A percentile compares a stretch with the other conserved stretches of the same genome.
phyloP scores from a whole-genome alignment of 2,888 invertebrate genomes.

The Yponomeuta cagnagella region DNA sequence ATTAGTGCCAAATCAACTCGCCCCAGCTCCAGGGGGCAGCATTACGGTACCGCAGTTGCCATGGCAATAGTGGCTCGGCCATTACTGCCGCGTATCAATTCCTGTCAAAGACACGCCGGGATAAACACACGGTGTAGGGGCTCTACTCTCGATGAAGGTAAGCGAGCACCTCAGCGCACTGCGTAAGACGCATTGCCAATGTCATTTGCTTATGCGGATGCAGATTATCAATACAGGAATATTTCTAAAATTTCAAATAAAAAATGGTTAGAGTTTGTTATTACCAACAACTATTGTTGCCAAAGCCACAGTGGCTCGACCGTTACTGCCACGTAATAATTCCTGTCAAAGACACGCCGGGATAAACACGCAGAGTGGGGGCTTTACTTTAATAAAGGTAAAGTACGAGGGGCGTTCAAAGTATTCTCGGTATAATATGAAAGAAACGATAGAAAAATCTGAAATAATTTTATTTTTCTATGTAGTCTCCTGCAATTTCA shows the following conservation, averaged over 20 bases:
- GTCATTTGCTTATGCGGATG: no score
- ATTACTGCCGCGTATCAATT: background rate
- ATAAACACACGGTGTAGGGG: background rate
- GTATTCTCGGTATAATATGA: no score
- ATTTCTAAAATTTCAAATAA: no score
- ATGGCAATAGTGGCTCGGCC: background rate
- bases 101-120: background rate
- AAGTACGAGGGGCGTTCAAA: no score
- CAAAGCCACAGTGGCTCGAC: background rate
- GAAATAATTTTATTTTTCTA: no score
- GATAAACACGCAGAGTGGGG: background rate
- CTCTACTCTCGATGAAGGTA: background rate
- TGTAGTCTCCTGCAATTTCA: no score
- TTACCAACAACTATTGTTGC: background rate
- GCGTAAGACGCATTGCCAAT: background rate
- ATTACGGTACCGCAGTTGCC: background rate
- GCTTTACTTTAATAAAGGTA: background rate
- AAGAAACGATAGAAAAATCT: no score
- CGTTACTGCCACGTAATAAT: background rate
- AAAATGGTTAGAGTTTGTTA: no score
- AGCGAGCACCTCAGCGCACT: background rate
- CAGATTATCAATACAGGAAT: no score
- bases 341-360: background rate
- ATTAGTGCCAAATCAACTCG: background rate
- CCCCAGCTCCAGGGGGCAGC: background rate